Conservation (phyloP, 2,797 vertebrate genomes). For the Peromyscus attwateri region DNA sequence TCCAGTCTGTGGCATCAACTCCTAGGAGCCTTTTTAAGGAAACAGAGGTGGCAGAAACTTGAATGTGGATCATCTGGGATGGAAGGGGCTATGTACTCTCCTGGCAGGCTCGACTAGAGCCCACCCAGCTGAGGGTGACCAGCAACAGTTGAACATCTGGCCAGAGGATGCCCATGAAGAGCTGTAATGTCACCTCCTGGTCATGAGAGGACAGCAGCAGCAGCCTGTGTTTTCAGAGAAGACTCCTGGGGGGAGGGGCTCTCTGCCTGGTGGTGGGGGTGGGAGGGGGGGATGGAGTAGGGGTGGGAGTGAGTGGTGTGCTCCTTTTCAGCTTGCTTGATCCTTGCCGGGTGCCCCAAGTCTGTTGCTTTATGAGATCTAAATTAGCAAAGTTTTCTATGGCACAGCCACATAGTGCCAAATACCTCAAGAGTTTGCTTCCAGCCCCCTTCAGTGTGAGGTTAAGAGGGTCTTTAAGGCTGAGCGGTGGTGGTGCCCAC, state of each 20-base stretch:
- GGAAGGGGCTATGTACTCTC: background rate
- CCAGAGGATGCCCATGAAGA: background rate
- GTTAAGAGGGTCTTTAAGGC: background rate
- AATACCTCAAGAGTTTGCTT: background rate
- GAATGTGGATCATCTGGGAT: background rate
- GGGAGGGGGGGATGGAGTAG: too few relatives aligned
- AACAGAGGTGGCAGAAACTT: background rate
- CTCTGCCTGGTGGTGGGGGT: background rate
- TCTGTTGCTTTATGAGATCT: background rate
- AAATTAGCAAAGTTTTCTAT: background rate
- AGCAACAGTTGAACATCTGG: background rate
- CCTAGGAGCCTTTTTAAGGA: background rate
- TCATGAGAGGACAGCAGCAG: conserved; percentile 57
- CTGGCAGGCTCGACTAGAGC: background rate
- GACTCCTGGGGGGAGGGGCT: background rate
- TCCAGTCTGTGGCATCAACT: background rate
- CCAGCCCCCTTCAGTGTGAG: background rate
- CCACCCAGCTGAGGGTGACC: background rate
- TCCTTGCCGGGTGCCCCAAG: background rate
- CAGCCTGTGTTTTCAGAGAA: background rate
- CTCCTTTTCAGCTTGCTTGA: background rate
- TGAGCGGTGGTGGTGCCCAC: too few relatives aligned
- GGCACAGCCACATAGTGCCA: background rate
- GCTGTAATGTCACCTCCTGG: conserved; percentile 44
- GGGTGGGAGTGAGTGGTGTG: background rate